Base-by-base conservation (phyloP, 1,140 invertebrate genomes). In the Drosophila rufa region DNA sequence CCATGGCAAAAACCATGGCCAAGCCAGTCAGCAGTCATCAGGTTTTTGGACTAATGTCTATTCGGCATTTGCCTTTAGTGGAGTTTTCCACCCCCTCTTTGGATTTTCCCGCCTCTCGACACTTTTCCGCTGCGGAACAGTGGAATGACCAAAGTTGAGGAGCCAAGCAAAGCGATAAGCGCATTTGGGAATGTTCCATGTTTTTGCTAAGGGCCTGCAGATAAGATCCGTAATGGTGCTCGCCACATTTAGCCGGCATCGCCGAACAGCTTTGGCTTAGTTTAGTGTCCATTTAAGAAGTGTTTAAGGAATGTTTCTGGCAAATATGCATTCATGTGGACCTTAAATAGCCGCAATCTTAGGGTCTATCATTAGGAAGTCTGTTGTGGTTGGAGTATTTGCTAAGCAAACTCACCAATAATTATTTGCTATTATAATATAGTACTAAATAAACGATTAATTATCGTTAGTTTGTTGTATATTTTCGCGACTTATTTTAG, bases 171-270 rank as follows among this genome's bases (percentile, higher is more conserved):
- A 56, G 62, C 56, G 75, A 77, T 78, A 78, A 78, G 75, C 67
- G 74, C 75, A 53, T 64, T 78, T 56, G 74, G 75, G 38, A 78
- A 78, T 78, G 75, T 77, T 77, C 60, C 74, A 77, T 77, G 75
- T 78, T 78, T 69, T 69, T 56, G 50, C 48, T 43, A 48, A 77
- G 75, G 64, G 74, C 45, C 74, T 68, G 40, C 47, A 78, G 75
- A 78, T 78, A 78, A 78, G 74, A 78, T 77, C 64, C 75, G 66
- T 56, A 67, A 55, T 60, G 48, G 62, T 17, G 62, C 43, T 50
- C 19, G 46, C 50, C 50, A 61, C 65, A 78, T 77, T 55, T 78
- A 33, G 73, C 53, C 45, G 53, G 36, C 33, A 5, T 30, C 17
- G 38, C 27, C n/a, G 38, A 48, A 50, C 51, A 40, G 51, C 57